Conservation (phyloP, 2,113 vertebrate genomes). For the Monarcha castaneiventris region DNA sequence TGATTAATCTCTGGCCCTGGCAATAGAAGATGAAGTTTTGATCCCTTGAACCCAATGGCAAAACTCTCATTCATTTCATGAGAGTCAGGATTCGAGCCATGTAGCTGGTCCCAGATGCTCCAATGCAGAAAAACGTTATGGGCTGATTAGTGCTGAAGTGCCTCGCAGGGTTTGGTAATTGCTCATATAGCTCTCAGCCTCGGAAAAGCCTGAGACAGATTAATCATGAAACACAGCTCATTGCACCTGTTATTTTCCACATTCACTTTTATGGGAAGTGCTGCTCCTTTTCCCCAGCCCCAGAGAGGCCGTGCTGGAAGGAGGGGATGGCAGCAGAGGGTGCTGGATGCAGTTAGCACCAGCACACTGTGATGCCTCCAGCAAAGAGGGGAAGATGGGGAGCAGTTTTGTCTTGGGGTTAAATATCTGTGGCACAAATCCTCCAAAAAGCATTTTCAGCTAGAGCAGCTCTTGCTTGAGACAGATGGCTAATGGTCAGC, state of each 20-base stretch:
- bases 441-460: not conserved
- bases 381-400: not conserved
- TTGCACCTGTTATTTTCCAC: conserved; percentile 48
- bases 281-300: not conserved
- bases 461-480: not conserved
- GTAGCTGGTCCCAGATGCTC: not conserved
- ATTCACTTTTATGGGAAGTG: not conserved
- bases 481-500: conserved; percentile 58
- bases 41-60: not conserved
- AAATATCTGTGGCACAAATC: not conserved
- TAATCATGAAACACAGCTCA: conserved; percentile 34
- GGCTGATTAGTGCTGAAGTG: conserved; percentile 25
- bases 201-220: not conserved
- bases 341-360: not conserved
- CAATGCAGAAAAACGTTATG: not conserved
- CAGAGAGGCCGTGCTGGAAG: not conserved
- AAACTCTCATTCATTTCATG: not conserved
- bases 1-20: not conserved
- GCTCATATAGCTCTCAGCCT: conserved; percentile 6
- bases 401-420: not conserved
- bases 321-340: not conserved
- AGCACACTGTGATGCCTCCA: not conserved
- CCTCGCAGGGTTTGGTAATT: conserved; percentile 6
- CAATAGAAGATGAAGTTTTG: conserved; percentile 5
- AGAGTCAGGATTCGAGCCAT: not conserved